Evolutionary conservation across 2,888 invertebrate species (phyloP), one percentile per base, ranked within the genome.

Genomic region (Campaea margaritaria): DNA sequence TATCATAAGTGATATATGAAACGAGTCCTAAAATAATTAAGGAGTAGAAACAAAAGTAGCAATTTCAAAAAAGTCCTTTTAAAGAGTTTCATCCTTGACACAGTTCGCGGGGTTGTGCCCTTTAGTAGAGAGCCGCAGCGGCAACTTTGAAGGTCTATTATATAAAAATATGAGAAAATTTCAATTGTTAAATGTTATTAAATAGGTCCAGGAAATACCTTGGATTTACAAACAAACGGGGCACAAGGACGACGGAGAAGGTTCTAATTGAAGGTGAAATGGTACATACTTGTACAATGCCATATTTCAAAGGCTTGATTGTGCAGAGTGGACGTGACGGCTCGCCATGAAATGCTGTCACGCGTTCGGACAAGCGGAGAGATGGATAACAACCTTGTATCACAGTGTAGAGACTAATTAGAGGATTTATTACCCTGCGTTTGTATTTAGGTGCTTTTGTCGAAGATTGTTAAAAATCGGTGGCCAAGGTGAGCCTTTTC

Each of bases 1-100:
- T 31, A 7, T 31, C 31, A 31, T 31, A 7, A 31, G 31, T 31
- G 31, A 31, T 31, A 31, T 7, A 21, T 21, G 7, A 31, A 31
- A 7, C 8, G 31, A n/a, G 36, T n/a, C 10, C n/a, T 31, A 14
- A 28, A 39, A 9, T 14, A 41, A 65, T 36, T 50, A 42, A 14
- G 9, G 39, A 50, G 28, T 34, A 45, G 41, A 49, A 38, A 51
- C 9, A 60, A 58, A 70, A 63, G 70, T 64, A 68, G 64, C 67
- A 56, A 72, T 71, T 73, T 70, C 63, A 72, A 78, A 80, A 76
- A 21, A 3, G 21, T 73, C 61, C 81, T 79, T 83, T 82, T 84
- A 81, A 78, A 73, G 70, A 78, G 82, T 70, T 47, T 48, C 68
- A 84, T 88, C 89, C 89, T 90, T 89, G 89, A 88, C 89, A 89